Evolutionary conservation across 2,113 vertebrate species (phyloP).

Genomic region (Entosphenus tridentatus): DNA sequence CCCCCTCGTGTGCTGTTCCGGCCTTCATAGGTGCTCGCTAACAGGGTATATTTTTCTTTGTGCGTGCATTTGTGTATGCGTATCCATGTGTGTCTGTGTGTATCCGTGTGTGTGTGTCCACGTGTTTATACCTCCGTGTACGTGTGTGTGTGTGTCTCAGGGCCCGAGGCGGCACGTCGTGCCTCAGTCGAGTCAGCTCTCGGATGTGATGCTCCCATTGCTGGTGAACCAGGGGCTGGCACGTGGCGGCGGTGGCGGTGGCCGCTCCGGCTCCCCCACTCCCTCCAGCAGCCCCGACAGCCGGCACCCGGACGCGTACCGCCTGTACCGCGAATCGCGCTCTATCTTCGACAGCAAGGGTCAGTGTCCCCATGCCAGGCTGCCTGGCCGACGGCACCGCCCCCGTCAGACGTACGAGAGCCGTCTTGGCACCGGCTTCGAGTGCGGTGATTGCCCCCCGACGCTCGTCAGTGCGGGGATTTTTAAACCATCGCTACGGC

Average conservation of each 20-base stretch:
- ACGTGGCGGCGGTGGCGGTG: too few species aligned
- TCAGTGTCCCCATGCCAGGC: conserved; percentile 38
- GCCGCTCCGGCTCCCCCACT: conserved; percentile 23
- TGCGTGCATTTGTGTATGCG: neutral
- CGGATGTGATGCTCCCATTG: neutral
- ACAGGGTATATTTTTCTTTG: neutral
- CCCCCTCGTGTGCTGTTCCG: too few species aligned
- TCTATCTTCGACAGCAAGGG: conserved; percentile 99
- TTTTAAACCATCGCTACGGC: too few species aligned
- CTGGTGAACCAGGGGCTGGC: too few species aligned
- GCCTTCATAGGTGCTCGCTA: too few species aligned
- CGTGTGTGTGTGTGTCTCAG: neutral
- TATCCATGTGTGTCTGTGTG: neutral
- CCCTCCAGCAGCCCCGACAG: conserved; percentile 74
- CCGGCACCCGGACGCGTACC: conserved; percentile 74
- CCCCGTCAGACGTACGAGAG: neutral
- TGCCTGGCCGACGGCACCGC: neutral
- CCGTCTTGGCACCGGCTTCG: too few species aligned
- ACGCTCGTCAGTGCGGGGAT: too few species aligned
- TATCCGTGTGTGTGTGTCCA: neutral
- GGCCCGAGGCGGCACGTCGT: neutral
- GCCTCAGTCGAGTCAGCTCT: neutral
- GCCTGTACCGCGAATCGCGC: conserved; percentile 90
- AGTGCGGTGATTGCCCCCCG: too few species aligned
- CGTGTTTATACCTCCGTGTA: neutral